These are phyloP conservation scores for Phymanthus crucifer DNA, from an alignment of 92 coral and sea anemone genomes.

Conservation along the genomic window DNA sequence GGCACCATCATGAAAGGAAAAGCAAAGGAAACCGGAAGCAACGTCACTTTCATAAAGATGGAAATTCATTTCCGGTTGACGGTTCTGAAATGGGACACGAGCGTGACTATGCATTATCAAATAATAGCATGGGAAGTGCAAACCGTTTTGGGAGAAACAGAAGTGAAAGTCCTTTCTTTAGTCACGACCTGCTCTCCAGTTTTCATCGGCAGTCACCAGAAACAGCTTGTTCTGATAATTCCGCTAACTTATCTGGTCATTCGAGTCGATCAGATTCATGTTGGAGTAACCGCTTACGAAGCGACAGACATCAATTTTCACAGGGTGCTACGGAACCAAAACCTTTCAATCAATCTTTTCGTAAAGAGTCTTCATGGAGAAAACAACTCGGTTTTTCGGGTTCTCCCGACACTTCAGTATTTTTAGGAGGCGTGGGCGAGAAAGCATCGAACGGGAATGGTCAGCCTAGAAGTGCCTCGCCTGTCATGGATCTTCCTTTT, in stretches of 20 bases:
- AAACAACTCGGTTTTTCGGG: neutral
- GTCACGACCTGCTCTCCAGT: neutral
- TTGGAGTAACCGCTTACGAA: neutral
- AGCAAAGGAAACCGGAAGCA: slow-evolving; percentile 20
- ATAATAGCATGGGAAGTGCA: neutral
- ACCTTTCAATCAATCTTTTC: neutral
- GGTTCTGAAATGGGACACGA: neutral
- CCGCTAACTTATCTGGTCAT: neutral
- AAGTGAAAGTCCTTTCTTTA: neutral
- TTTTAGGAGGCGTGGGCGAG: neutral
- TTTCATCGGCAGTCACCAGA: neutral
- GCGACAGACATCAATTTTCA: neutral
- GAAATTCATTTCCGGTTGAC: slow-evolving; percentile 22
- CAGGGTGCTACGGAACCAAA: neutral
- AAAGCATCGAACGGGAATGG: neutral
- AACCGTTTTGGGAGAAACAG: neutral
- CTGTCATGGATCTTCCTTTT: slow-evolving; percentile 1
- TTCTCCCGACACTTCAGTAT: slow-evolving; percentile 1
- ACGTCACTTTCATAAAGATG: slow-evolving; percentile 22
- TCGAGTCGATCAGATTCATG: neutral
- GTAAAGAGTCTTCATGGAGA: neutral
- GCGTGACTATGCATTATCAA: neutral
- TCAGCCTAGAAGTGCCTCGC: slow-evolving; percentile 9
- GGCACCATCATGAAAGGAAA: neutral
- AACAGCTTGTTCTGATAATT: neutral